Percentiles rank a stretch among this genome's conserved stretches.
These are phyloP conservation scores for Pampusana beccarii DNA, from an alignment of 2,113 vertebrate species.

Conservation along the genomic window DNA sequence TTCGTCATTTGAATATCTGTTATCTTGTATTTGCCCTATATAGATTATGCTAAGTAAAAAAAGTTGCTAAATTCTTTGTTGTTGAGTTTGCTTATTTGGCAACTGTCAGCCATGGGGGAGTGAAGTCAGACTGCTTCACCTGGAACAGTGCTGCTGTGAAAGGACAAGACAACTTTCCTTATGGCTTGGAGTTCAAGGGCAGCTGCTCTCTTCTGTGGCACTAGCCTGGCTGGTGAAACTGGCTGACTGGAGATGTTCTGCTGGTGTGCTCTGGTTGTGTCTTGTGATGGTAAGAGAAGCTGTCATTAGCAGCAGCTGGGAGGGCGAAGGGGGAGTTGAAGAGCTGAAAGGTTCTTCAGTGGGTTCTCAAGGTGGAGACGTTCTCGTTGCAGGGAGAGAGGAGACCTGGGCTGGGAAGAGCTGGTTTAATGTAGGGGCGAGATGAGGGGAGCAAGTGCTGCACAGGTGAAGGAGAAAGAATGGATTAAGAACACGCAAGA, in stretches of 20 bases:
- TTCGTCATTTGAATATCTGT: background rate
- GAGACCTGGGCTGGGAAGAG: fast-evolving
- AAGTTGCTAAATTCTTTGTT: background rate
- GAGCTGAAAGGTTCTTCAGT: background rate
- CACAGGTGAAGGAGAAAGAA: no score
- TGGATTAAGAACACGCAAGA: fast-evolving
- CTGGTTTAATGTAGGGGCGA: background rate
- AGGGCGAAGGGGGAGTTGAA: background rate
- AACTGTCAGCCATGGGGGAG: fast-evolving
- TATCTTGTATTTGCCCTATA: background rate
- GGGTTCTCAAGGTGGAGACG: background rate
- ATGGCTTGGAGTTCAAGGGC: background rate
- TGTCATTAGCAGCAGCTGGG: background rate
- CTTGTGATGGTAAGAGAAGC: no score
- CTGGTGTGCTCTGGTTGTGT: no score
- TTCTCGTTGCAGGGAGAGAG: background rate
- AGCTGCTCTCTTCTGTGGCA: background rate
- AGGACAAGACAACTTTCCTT: background rate
- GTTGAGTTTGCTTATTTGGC: background rate
- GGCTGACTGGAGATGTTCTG: background rate
- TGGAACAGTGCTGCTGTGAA: fast-evolving
- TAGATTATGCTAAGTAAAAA: background rate
- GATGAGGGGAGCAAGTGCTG: no score
- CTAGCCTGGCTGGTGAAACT: background rate
- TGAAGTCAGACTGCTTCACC: background rate